Evolutionary conservation across 2,113 vertebrate species (phyloP), one percentile per base, ranked within the genome.

Genomic region (Ploceus nigricollis): DNA sequence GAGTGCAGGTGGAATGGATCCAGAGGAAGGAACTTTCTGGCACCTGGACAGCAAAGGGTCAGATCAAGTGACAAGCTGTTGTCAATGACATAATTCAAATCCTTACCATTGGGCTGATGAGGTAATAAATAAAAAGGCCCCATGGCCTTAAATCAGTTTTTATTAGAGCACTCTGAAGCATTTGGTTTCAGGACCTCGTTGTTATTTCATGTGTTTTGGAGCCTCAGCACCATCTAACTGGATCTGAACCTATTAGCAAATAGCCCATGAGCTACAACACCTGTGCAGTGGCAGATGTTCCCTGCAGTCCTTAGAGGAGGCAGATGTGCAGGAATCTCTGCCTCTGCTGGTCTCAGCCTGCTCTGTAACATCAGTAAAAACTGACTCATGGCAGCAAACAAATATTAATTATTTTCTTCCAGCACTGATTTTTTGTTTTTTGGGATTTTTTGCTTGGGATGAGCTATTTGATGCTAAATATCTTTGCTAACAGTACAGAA

Each of bases 341-440:
- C 13, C 28, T 82, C 42, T 73, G 37, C 31, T 77, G n/a, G 7
- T 48, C 42, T 78, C 73, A 66, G 35, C 22, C 33, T 82, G 7
- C 51, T 88, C 79, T 54, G 6, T 28, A 80, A 58, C 63, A 61
- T 45, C 47, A 58, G 17, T 30, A 58, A 47, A 78, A 71, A 13
- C 15, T 45, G 33, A 63, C 22, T 85, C 13, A 71, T 37, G 11
- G 44, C 48, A 64, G 15, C 20, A 82, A 79, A 40, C 6, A 50
- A 60, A 64, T 24, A 39, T 48, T 42, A 50, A 65, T 87, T 72
- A 3, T 50, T 90, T 39, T 68, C 14, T 6, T 82, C 23, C n/a
- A 71, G 56, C 2, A 1, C 8, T 1, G 2, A 2, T 33, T 5
- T 6, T 71, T 73, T n/a, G 1, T 5, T 6, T n/a, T 23, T 70